These are phyloP conservation scores for Drosophila tristis DNA, from an alignment of 1,140 invertebrate genomes.

Conservation along the genomic window DNA sequence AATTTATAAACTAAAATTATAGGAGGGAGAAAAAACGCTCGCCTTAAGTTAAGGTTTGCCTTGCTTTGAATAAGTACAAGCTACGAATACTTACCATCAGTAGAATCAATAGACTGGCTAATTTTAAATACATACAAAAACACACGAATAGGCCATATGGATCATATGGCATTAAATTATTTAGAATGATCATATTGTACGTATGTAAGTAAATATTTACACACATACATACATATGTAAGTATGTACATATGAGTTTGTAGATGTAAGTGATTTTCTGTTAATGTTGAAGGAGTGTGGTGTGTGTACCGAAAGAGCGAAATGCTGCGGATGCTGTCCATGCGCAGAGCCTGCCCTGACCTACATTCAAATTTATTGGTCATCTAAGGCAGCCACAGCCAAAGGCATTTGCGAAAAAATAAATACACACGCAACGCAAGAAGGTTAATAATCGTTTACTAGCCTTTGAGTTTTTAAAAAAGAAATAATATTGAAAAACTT, in stretches of 20 bases:
- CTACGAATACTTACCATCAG: neutral
- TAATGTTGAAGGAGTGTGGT: too few species aligned
- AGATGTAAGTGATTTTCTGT: too few species aligned
- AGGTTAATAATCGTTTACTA: slow-evolving; percentile 45
- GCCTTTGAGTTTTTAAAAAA: slow-evolving; percentile 15
- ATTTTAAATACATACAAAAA: too few species aligned
- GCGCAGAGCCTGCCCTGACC: slow-evolving; percentile 71
- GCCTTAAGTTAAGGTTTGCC: neutral
- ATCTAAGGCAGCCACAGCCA: slow-evolving; percentile 63
- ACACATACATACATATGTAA: too few species aligned
- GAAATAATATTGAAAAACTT: slow-evolving; percentile 1
- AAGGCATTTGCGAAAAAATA: slow-evolving; percentile 51
- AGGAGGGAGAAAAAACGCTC: slow-evolving; percentile 36
- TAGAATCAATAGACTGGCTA: too few species aligned
- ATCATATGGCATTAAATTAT: too few species aligned
- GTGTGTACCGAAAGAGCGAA: too few species aligned
- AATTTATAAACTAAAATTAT: slow-evolving; percentile 5
- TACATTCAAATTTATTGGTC: slow-evolving; percentile 77
- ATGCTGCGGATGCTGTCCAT: slow-evolving; percentile 55
- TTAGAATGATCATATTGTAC: too few species aligned
- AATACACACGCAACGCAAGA: slow-evolving; percentile 50
- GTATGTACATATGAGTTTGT: neutral
- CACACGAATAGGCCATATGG: too few species aligned
- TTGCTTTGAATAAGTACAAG: neutral
- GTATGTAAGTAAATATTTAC: too few species aligned